Base-by-base conservation (phyloP, 1,140 invertebrate genomes). In the Leguminivora glycinivorella region DNA sequence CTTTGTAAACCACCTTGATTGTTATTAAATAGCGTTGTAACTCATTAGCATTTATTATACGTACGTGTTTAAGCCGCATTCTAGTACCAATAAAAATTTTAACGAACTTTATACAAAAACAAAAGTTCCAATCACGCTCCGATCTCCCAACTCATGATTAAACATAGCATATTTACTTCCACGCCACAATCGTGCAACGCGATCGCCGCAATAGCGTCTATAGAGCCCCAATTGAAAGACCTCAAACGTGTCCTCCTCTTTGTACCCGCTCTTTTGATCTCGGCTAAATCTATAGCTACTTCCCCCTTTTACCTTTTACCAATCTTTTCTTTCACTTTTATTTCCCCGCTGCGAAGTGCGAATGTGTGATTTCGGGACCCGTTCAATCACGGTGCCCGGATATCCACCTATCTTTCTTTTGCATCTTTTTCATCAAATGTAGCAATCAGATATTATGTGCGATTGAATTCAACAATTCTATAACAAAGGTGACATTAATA, bases 281-380 rank as follows among this genome's bases (percentile, higher is more conserved):
- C 60, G 67, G 47, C 76, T 73, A 70, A 70, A 60, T 70, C 70
- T 69, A 72, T 72, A 69, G 71, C 67, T 70, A 72, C 76, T 72
- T 76, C 70, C 72, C 74, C 70, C 29, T 76, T 80, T 76, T 70
- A 77, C 76, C 76, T 80, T 80, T 80, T 76, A 80, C 78, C 76
- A 76, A 78, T 75, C 67, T 73, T 75, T 77, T 76, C 74, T 75
- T 74, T 78, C 29, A 40, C 67, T 74, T 70, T 67, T 70, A 70
- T 71, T 69, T 38, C 67, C 67, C 67, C 68, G 7, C 47, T 71
- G 40, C 5, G 38, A 12, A 56, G 56, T 29, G 58, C 58, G 25
- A 63, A 63, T 63, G 58, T 63, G 58, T 63, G 58, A 34, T 63
- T 63, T 63, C 58, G 58, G 58, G 58, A 63, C 26, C 58, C 58